Evolutionary conservation across 1,140 invertebrate species (phyloP).

Genomic region (Aphidius gifuensis): DNA sequence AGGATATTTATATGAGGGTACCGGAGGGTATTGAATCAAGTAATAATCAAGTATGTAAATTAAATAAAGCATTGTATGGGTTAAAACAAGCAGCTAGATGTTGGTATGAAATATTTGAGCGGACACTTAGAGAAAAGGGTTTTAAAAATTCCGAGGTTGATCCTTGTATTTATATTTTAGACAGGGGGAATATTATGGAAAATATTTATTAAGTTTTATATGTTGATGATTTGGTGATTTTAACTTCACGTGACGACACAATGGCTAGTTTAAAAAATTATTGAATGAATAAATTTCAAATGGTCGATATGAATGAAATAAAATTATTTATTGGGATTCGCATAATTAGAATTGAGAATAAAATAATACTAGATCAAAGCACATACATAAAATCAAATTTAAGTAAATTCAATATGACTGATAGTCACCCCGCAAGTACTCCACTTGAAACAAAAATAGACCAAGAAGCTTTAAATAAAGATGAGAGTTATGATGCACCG

Average conservation of each 20-base stretch:
- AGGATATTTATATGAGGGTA: slow-evolving; percentile 32
- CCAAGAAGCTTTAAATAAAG: slow-evolving; percentile 16
- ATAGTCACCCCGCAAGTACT: slow-evolving; percentile 20
- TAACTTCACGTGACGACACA: not conserved
- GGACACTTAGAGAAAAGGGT: no score
- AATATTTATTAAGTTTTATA: slow-evolving; percentile 32
- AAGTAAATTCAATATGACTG: slow-evolving; percentile 25
- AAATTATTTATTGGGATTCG: slow-evolving; percentile 29
- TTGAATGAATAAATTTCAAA: slow-evolving; percentile 19
- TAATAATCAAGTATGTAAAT: slow-evolving; percentile 6
- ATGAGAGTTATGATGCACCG: slow-evolving; percentile 9
- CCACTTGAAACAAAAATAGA: slow-evolving; percentile 22
- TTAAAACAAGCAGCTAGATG: slow-evolving; percentile 4
- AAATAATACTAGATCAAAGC: slow-evolving; percentile 20
- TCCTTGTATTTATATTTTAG: slow-evolving; percentile 16
- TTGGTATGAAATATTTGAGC: no score
- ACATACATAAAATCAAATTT: slow-evolving; percentile 17
- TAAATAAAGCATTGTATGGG: no score
- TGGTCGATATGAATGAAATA: slow-evolving; percentile 25
- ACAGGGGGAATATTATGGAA: slow-evolving; percentile 3
- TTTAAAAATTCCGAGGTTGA: no score
- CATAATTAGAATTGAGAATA: slow-evolving; percentile 14
- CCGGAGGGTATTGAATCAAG: no score
- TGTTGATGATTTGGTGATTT: slow-evolving; percentile 27
- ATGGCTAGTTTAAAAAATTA: slow-evolving; percentile 20